phyloP scores from a whole-genome alignment of 1,140 invertebrate species.

The Neodiprion lecontei region DNA sequence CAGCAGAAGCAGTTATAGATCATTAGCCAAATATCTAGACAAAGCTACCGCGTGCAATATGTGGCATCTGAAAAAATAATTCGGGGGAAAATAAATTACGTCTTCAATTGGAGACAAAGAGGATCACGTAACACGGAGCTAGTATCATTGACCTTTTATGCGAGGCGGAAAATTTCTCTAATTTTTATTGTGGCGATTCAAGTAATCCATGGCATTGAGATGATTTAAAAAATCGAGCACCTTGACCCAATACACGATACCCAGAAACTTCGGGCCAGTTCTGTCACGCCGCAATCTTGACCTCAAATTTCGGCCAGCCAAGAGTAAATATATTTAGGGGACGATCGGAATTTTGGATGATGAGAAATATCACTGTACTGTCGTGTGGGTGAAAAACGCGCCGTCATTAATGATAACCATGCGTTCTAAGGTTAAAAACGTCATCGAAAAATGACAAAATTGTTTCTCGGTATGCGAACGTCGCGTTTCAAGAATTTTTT shows the following conservation, averaged over 20 bases:
- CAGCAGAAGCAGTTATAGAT: too few species aligned
- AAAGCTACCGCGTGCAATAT: too few species aligned
- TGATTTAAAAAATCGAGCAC: not conserved
- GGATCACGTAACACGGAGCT: too few species aligned
- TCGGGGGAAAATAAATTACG: too few species aligned
- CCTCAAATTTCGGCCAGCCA: not conserved
- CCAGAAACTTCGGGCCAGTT: constrained; percentile 6
- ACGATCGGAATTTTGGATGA: not conserved
- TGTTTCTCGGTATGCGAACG: not conserved
- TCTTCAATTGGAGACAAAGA: too few species aligned
- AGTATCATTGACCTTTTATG: not conserved
- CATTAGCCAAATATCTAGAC: too few species aligned
- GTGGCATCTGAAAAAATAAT: too few species aligned
- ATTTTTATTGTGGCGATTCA: too few species aligned
- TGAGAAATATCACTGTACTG: not conserved
- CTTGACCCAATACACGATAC: not conserved
- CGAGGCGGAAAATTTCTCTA: not conserved
- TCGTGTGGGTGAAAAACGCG: constrained; percentile 1
- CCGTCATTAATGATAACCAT: constrained; percentile 20
- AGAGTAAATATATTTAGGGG: not conserved
- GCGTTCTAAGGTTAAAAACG: constrained; percentile 50
- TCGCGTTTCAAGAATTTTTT: not conserved
- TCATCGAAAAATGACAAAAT: constrained; percentile 34
- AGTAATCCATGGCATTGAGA: not conserved
- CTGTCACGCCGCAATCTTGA: not conserved